These are phyloP conservation scores for Zhengitettix transpicula DNA, from an alignment of 2,888 invertebrate species.

Conservation along the genomic window DNA sequence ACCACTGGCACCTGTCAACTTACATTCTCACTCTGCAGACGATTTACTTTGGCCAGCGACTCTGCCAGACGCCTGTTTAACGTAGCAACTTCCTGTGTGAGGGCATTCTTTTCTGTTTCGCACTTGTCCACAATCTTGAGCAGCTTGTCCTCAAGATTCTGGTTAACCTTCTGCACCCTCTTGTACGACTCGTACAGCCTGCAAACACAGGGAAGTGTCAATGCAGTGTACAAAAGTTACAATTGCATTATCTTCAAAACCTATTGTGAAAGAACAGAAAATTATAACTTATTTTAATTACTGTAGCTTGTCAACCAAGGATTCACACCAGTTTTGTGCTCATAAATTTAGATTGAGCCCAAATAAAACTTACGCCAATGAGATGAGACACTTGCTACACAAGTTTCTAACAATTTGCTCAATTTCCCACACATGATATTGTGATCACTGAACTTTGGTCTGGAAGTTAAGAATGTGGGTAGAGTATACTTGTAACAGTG, in stretches of 20 bases:
- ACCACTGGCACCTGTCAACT: slow-evolving; percentile 22
- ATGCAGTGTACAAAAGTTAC: neutral
- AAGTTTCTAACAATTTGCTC: too few relatives aligned
- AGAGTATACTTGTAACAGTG: too few relatives aligned
- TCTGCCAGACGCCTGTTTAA: slow-evolving; percentile 69
- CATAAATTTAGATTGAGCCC: too few relatives aligned
- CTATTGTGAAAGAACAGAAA: neutral
- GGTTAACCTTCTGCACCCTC: slow-evolving; percentile 84
- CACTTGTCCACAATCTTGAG: slow-evolving; percentile 82
- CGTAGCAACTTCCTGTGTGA: slow-evolving; percentile 75
- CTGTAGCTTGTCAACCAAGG: neutral
- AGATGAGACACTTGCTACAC: too few relatives aligned
- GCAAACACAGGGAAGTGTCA: slow-evolving; percentile 16
- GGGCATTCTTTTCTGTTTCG: slow-evolving; percentile 72
- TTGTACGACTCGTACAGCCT: slow-evolving; percentile 86
- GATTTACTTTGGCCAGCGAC: slow-evolving; percentile 67
- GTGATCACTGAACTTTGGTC: too few relatives aligned
- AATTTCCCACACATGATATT: too few relatives aligned
- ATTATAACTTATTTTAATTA: neutral
- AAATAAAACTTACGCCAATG: too few relatives aligned
- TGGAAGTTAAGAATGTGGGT: too few relatives aligned
- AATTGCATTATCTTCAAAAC: neutral
- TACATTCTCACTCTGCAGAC: slow-evolving; percentile 75
- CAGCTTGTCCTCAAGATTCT: slow-evolving; percentile 85
- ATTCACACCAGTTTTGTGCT: too few relatives aligned